Percentiles rank a stretch among this genome's conserved stretches.
phyloP scores from a whole-genome alignment of 2,797 vertebrate genomes.

The Huso huso region DNA sequence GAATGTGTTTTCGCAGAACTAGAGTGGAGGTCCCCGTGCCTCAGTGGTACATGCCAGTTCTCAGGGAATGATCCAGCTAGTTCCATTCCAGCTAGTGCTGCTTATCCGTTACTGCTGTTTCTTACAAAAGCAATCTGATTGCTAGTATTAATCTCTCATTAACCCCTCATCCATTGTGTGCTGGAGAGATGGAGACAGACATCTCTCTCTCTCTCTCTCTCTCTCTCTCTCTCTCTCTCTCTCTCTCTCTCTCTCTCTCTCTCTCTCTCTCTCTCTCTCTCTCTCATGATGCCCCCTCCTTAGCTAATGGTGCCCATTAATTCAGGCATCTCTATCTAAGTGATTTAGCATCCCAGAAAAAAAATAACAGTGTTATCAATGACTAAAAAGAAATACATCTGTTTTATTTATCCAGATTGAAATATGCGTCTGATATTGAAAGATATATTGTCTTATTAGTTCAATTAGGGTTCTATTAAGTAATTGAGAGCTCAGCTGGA shows the following conservation, averaged over 20 bases:
- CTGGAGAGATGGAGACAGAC: not conserved
- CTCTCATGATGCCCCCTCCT: not conserved
- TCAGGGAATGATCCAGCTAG: slow-evolving; percentile 22
- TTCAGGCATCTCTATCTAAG: too few species aligned
- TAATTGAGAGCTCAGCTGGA: too few species aligned
- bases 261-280: not conserved
- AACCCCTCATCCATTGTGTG: not conserved
- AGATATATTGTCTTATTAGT: too few species aligned
- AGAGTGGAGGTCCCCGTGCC: not conserved
- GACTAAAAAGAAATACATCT: too few species aligned
- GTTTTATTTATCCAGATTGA: too few species aligned
- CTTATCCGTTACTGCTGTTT: slow-evolving; percentile 15
- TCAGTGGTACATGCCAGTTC: slow-evolving; percentile 20
- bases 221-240: not conserved
- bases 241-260: not conserved
- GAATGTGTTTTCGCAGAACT: not conserved
- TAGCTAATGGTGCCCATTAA: too few species aligned
- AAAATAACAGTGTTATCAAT: too few species aligned
- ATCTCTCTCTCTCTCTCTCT: too few species aligned
- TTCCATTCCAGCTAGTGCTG: slow-evolving; percentile 2
- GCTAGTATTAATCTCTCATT: slow-evolving; percentile 1
- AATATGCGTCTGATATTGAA: too few species aligned
- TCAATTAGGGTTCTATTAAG: too few species aligned
- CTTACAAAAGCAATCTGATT: slow-evolving; percentile 10
- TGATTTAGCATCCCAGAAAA: too few species aligned